phyloP scores from a whole-genome alignment of 2,113 vertebrate genomes.

The Sylvilagus bachmani region DNA sequence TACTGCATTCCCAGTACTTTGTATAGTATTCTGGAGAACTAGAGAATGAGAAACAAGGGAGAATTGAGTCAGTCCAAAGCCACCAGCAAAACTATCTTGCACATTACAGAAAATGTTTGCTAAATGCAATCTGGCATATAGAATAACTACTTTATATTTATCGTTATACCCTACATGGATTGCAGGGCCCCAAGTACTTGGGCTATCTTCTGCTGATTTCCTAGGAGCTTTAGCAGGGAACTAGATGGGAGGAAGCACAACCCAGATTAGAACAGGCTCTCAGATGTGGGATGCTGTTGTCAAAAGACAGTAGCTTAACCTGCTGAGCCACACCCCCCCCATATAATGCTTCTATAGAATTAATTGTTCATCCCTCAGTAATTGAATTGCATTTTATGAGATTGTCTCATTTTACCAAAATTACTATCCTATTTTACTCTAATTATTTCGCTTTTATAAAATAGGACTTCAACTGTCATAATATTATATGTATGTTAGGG shows the following conservation, averaged over 20 bases:
- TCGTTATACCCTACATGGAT: no score
- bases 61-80: background rate
- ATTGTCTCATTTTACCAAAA: background rate
- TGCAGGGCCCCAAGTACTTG: no score
- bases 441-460: conserved; percentile 33
- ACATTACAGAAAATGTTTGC: background rate
- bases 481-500: background rate
- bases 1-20: background rate
- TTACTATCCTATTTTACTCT: background rate
- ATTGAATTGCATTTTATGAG: background rate
- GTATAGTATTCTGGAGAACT: background rate
- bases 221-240: no score
- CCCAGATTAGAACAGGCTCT: no score
- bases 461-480: background rate
- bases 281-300: no score
- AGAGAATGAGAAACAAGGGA: no score
- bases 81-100: background rate
- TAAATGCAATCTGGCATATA: background rate
- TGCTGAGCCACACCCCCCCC: no score
- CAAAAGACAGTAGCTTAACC: no score
- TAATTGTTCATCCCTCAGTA: background rate
- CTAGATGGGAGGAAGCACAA: no score
- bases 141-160: background rate
- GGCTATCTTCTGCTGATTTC: no score
- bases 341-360: background rate